Percentiles rank a stretch among this genome's conserved stretches.
Conservation (phyloP, 2,888 invertebrate species). For the Anaspis maculata region DNA sequence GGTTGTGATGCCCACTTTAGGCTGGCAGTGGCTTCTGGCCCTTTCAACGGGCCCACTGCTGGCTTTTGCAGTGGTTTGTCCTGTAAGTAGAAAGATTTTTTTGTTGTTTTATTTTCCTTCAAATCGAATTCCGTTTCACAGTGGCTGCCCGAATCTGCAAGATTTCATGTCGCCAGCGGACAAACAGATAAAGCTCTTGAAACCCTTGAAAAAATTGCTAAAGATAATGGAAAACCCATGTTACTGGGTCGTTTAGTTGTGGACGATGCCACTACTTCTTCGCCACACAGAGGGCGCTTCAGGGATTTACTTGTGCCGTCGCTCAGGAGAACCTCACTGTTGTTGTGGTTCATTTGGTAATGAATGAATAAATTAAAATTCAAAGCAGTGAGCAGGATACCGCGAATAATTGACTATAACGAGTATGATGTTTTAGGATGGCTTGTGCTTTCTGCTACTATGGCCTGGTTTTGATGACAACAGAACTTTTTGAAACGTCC, state of each 20-base stretch:
- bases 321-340: conserved; percentile 70
- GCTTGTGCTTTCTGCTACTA: conserved; percentile 93
- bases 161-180: conserved; percentile 81
- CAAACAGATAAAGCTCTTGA: conserved; percentile 77
- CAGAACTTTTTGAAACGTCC: conserved; percentile 74
- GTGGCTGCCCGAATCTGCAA: conserved; percentile 93
- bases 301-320: conserved; percentile 71
- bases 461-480: conserved; percentile 89
- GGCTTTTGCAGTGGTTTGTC: conserved; percentile 71
- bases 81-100: conserved; percentile 49
- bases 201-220: conserved; percentile 78
- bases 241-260: conserved; percentile 75
- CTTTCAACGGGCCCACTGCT: conserved; percentile 84
- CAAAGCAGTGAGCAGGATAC: too few relatives aligned
- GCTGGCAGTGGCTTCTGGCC: conserved; percentile 87
- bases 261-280: conserved; percentile 56
- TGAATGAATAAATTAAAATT: too few relatives aligned
- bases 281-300: conserved; percentile 58
- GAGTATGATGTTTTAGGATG: conserved; percentile 61
- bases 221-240: conserved; percentile 85
- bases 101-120: conserved; percentile 38
- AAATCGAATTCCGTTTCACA: too few relatives aligned
- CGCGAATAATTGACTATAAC: neutral
- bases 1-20: conserved; percentile 83
- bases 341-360: conserved; percentile 95